Evolutionary conservation across 1,140 invertebrate species (phyloP).

Genomic region (Drosophila simulans): DNA sequence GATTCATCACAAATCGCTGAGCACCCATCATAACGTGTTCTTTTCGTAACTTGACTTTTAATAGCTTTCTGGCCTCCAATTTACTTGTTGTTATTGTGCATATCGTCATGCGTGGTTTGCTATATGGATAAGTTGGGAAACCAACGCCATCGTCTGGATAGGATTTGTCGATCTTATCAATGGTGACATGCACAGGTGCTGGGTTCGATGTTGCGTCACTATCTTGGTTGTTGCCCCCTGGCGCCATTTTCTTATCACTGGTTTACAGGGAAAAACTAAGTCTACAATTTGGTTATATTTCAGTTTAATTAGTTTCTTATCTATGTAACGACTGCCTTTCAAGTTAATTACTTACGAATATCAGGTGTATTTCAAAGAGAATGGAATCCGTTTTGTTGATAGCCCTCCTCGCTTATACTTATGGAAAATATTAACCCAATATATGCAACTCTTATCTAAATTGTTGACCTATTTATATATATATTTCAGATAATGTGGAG

Average conservation of each 20-base stretch:
- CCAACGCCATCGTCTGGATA: slow-evolving; percentile 4
- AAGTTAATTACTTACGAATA: background rate
- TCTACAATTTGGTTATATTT: background rate
- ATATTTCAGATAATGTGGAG: slow-evolving; percentile 94
- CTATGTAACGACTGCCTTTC: background rate
- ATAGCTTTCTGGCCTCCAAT: slow-evolving; percentile 1
- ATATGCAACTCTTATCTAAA: background rate
- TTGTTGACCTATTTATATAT: slow-evolving; percentile 56
- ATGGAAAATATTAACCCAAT: slow-evolving; percentile 3
- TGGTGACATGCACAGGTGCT: slow-evolving; percentile 18
- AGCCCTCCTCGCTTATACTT: background rate
- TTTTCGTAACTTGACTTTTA: slow-evolving; percentile 11
- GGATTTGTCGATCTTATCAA: slow-evolving; percentile 8
- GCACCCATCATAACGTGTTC: slow-evolving; percentile 27
- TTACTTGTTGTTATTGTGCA: slow-evolving; percentile 17
- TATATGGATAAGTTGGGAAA: slow-evolving; percentile 13
- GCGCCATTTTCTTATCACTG: slow-evolving; percentile 14
- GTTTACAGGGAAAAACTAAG: slow-evolving; percentile 2
- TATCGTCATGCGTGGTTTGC: slow-evolving; percentile 24
- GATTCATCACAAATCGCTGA: slow-evolving; percentile 57
- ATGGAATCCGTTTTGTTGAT: too few species aligned
- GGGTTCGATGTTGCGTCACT: slow-evolving; percentile 18
- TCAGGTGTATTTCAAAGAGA: background rate
- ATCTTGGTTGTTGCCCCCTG: slow-evolving; percentile 18
- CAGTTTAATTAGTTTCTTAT: slow-evolving; percentile 1